phyloP scores from a whole-genome alignment of 30 jellyfish, hydroid and myxozoan species.

The Aurelia aurita region DNA sequence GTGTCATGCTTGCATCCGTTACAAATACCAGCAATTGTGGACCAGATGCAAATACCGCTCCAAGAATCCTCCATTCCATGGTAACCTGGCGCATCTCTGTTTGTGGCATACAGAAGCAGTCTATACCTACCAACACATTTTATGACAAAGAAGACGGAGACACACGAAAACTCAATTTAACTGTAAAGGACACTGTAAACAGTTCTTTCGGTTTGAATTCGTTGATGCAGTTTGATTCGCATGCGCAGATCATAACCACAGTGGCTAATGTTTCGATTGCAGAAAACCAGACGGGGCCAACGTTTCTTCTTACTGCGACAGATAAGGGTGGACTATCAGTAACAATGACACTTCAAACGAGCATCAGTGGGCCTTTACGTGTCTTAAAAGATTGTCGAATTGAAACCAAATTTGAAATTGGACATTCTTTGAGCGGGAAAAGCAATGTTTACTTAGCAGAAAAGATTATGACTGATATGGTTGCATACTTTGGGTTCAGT shows the following conservation, averaged over 20 bases:
- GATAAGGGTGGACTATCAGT: constrained; percentile 61
- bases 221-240: constrained; percentile 46
- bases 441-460: constrained; percentile 40
- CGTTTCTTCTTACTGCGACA: constrained; percentile 40
- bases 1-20: not conserved
- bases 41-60: constrained; percentile 64
- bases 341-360: not conserved
- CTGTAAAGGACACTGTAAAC: constrained; percentile 27
- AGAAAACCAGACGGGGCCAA: not conserved
- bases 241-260: constrained; percentile 50
- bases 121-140: constrained; percentile 52
- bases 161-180: constrained; percentile 52
- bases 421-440: constrained; percentile 22
- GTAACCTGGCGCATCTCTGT: constrained; percentile 24
- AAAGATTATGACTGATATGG: constrained; percentile 9
- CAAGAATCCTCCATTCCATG: constrained; percentile 24
- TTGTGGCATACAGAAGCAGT: constrained; percentile 48
- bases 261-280: constrained; percentile 42
- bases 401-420: constrained; percentile 23
- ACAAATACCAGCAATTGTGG: constrained; percentile 14
- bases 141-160: constrained; percentile 70
- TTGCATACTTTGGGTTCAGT: constrained; percentile 48
- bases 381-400: constrained; percentile 43
- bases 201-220: constrained; percentile 28
- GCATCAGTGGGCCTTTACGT: constrained; percentile 49